A percentile compares a stretch with the other conserved stretches of the same genome.
Evolutionary conservation across 2,888 invertebrate genomes (phyloP).

Genomic region (Beris chalybata): DNA sequence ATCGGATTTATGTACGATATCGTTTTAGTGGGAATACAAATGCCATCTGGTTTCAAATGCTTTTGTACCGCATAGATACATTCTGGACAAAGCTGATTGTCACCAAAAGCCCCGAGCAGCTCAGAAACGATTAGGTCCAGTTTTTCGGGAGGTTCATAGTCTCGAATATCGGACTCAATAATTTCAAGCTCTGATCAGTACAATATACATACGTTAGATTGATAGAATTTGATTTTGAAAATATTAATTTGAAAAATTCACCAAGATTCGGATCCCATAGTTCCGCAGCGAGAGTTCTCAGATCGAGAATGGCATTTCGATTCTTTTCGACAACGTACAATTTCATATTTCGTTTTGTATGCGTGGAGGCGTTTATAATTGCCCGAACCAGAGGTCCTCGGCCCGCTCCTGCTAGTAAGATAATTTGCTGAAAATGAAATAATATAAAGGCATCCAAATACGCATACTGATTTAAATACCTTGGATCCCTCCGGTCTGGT

Average conservation of each 20-base stretch:
- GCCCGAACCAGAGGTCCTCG: constrained; percentile 5
- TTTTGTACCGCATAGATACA: background rate
- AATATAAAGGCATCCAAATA: background rate
- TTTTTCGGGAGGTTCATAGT: constrained; percentile 8
- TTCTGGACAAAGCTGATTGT: constrained; percentile 7
- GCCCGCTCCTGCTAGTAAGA: constrained; percentile 5
- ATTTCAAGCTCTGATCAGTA: constrained; percentile 2
- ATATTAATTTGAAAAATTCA: background rate
- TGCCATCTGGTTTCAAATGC: constrained; percentile 3
- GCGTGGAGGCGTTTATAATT: background rate
- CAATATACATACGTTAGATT: background rate
- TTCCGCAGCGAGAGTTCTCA: background rate
- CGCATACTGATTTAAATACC: background rate
- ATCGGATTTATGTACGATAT: constrained; percentile 3
- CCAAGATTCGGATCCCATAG: background rate
- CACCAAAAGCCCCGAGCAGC: constrained; percentile 1
- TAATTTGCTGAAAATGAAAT: background rate
- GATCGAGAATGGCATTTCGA: background rate
- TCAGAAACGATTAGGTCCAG: background rate
- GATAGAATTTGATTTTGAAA: background rate
- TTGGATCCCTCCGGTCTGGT: background rate
- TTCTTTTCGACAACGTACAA: constrained; percentile 12
- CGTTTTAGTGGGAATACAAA: constrained; percentile 7
- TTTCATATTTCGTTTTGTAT: background rate
- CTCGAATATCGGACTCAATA: background rate